phyloP scores from a whole-genome alignment of 2,888 invertebrate species.

The Proisotoma minuta region DNA sequence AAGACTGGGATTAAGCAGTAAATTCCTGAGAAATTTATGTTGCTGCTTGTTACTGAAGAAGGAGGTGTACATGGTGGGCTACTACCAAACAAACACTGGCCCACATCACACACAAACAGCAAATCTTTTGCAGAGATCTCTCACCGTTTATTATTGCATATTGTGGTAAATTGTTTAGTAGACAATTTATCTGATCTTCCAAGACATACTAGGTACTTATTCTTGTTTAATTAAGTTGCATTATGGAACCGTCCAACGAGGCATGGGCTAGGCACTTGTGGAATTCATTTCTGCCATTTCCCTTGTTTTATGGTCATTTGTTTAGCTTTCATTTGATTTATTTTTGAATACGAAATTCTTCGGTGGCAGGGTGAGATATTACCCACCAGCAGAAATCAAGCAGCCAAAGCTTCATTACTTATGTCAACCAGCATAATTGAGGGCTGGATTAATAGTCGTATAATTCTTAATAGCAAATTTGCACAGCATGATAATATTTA shows the following conservation, averaged over 20 bases:
- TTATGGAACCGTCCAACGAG: background rate
- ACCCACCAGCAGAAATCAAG: background rate
- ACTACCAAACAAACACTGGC: constrained; percentile 1
- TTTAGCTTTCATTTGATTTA: constrained; percentile 3
- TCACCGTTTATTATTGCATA: background rate
- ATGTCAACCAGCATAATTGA: no score
- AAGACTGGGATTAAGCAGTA: constrained; percentile 16
- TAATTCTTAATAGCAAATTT: no score
- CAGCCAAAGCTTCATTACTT: no score
- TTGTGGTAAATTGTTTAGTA: background rate
- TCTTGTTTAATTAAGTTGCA: constrained; percentile 3
- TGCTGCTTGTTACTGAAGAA: constrained; percentile 21
- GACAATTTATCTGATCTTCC: constrained; percentile 4
- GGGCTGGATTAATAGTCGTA: no score
- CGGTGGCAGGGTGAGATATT: constrained; percentile 5
- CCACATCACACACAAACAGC: background rate
- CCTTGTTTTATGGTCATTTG: constrained; percentile 2
- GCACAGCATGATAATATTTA: no score
- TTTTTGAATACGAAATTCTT: background rate
- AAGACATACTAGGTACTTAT: background rate
- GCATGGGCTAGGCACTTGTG: constrained; percentile 2
- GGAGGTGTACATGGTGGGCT: no score
- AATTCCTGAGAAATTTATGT: constrained; percentile 15
- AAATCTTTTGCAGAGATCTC: constrained; percentile 1
- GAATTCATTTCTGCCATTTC: background rate